Evolutionary conservation across 2,797 vertebrate species (phyloP), one percentile per base, ranked within the genome.

Genomic region (Esox lucius): DNA sequence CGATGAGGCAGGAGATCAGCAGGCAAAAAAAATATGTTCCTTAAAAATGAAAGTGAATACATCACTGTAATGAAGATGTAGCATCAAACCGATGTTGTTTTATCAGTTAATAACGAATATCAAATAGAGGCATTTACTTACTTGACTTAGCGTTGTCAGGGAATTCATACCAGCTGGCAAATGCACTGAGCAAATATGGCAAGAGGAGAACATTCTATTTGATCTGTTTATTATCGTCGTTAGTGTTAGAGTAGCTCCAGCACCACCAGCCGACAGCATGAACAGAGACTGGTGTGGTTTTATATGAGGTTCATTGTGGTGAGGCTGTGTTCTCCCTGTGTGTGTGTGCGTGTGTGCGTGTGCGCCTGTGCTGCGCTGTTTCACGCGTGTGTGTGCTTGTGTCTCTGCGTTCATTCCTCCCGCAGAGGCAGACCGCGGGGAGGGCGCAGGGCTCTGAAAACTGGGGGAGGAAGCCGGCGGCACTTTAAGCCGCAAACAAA

Each of bases 401-500:
- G 22, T 59, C 56, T 59, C n/a, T 24, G 9, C 24, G 56, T 59
- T 22, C 56, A 24, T 24, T 24, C 22, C 56, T 64, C 26, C 13
- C 61, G 13, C 26, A 16, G 61, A 17, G 26, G 26, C 31, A 17
- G 26, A 64, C 61, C 15, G 13, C 0, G 6, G 62, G 16, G 62
- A 19, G 28, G 62, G 62, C 5, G 53, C 28, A 6, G 16, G 62
- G 26, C 62, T 65, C 62, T 65, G 13, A 65, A 33, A 11, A 65
- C 15, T 16, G 61, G 16, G 13, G 62, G 24, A 31, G 28, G 28
- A 17, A 33, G n/a, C 62, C 62, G 62, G 24, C 28, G 62, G 62
- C 28, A 33, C 28, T 65, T 26, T 42, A 39, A 73, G 72, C 24
- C 24, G 16, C 39, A 64, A 48, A 72, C 19, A 64, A 64, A 75